Conservation (phyloP, 1,140 invertebrate genomes). For the Spodoptera frugiperda region DNA sequence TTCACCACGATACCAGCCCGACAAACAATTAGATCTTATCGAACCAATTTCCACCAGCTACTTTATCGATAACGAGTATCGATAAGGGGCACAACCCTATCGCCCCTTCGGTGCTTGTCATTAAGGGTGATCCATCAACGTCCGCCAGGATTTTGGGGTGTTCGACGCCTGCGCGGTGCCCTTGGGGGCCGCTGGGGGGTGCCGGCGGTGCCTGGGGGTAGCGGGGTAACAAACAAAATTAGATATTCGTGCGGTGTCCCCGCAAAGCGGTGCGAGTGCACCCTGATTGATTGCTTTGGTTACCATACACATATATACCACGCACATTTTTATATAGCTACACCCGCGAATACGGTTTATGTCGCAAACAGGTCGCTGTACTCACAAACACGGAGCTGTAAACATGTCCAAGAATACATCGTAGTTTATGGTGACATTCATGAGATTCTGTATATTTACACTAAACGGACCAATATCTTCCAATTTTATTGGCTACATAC, state of each 20-base stretch:
- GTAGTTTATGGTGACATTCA: background rate
- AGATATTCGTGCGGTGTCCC: constrained; percentile 84
- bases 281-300: constrained; percentile 81
- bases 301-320: constrained; percentile 62
- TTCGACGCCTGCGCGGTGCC: constrained; percentile 74
- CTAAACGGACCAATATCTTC: background rate
- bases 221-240: constrained; percentile 81
- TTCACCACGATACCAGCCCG: constrained; percentile 13
- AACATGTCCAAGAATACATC: background rate
- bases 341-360: background rate
- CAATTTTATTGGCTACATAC: background rate
- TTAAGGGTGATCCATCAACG: constrained; percentile 86
- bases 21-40: constrained; percentile 64
- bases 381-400: background rate
- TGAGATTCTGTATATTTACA: background rate
- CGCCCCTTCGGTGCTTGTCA: constrained; percentile 82
- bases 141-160: constrained; percentile 82
- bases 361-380: background rate
- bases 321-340: constrained; percentile 59
- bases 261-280: constrained; percentile 75
- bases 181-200: constrained; percentile 50
- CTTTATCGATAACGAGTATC: constrained; percentile 64
- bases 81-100: constrained; percentile 60
- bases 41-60: constrained; percentile 56
- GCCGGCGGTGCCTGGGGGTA: constrained; percentile 47